Evolutionary conservation across 1,140 invertebrate species (phyloP).

Genomic region (Nephotettix cincticeps): DNA sequence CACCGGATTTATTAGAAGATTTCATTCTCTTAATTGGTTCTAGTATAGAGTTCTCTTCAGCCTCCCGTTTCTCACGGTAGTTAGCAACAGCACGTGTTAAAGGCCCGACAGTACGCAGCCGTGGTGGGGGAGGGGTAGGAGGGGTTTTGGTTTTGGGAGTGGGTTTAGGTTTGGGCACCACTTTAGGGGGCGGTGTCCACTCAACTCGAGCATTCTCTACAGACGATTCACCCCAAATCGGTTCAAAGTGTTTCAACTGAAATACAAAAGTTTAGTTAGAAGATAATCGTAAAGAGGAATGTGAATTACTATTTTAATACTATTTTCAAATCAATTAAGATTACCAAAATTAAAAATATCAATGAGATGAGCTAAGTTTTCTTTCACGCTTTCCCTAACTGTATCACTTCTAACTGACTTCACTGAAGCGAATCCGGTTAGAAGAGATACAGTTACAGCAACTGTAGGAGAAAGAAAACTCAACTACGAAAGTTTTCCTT

Average conservation of each 20-base stretch:
- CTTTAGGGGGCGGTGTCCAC: not conserved
- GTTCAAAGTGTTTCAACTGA: constrained; percentile 90
- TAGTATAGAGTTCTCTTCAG: constrained; percentile 26
- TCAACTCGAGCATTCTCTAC: constrained; percentile 46
- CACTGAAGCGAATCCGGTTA: no score
- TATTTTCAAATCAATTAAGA: no score
- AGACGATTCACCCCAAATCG: constrained; percentile 83
- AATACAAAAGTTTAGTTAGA: constrained; percentile 19
- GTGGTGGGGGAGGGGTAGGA: constrained; percentile 48
- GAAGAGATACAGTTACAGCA: no score
- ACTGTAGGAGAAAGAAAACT: no score
- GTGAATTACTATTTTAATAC: no score
- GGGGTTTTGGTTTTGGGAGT: constrained; percentile 56
- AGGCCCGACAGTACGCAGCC: constrained; percentile 59
- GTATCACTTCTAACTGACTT: no score
- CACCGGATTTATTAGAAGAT: constrained; percentile 10
- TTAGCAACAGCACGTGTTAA: constrained; percentile 59
- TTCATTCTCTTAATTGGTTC: constrained; percentile 19
- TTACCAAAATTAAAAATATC: no score
- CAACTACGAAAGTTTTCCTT: no score
- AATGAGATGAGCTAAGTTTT: no score
- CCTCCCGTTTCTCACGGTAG: constrained; percentile 43
- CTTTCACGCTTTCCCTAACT: no score
- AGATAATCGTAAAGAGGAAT: not conserved
- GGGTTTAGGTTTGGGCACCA: constrained; percentile 3